Conservation (phyloP, 2,113 vertebrate genomes). For the Glaucidium brasilianum region DNA sequence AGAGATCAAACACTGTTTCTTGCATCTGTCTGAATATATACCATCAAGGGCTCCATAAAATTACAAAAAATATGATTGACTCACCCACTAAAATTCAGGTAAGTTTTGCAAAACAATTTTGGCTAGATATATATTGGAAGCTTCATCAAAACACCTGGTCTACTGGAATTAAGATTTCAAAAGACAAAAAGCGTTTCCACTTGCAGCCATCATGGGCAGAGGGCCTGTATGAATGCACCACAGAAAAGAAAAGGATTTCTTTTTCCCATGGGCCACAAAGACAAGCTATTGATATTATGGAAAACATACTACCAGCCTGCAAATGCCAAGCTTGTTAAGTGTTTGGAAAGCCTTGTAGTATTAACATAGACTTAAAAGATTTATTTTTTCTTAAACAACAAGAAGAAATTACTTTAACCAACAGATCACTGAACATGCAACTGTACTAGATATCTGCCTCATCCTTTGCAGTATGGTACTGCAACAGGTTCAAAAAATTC, state of each 20-base stretch:
- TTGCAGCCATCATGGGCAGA: neutral
- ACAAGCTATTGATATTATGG: constrained; percentile 15
- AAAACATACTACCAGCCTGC: neutral
- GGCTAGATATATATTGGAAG: neutral
- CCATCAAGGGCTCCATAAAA: neutral
- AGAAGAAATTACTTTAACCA: neutral
- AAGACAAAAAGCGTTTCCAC: constrained; percentile 3
- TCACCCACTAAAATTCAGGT: neutral
- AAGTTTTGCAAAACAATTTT: neutral
- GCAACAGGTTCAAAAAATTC: neutral
- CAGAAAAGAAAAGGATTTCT: constrained; percentile 15
- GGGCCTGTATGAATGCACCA: neutral
- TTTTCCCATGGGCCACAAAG: constrained; percentile 22
- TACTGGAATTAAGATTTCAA: constrained; percentile 2
- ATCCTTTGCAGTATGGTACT: neutral
- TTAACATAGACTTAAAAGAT: neutral
- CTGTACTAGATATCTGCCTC: neutral
- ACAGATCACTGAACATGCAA: neutral
- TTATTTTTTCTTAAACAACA: neutral
- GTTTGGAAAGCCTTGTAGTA: neutral
- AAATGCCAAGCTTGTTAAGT: neutral
- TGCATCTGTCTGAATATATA: neutral
- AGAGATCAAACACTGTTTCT: constrained; percentile 40
- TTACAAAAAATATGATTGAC: neutral
- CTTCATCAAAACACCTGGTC: neutral